Conservation (phyloP, 1,140 invertebrate species). For the Caerostris extrusa region DNA sequence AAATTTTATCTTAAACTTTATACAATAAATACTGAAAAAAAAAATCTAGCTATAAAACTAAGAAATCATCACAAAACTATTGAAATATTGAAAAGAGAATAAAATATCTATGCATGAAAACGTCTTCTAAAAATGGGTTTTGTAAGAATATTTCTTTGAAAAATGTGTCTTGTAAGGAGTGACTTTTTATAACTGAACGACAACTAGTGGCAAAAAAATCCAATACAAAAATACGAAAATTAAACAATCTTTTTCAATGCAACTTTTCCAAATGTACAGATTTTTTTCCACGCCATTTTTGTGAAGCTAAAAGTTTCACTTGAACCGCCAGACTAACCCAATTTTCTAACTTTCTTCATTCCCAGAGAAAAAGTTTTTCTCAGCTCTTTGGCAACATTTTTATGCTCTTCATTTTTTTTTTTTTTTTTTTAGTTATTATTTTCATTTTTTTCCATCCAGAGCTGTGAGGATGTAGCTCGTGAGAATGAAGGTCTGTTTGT, state of each 20-base stretch:
- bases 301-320: background rate
- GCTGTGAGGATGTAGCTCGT: background rate
- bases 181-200: background rate
- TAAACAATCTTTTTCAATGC: background rate
- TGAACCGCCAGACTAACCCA: background rate
- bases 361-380: background rate
- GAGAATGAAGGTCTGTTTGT: background rate
- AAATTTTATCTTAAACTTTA: too few relatives aligned
- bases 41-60: too few relatives aligned
- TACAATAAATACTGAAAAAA: too few relatives aligned
- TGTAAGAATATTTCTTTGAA: background rate
- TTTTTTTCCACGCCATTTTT: background rate
- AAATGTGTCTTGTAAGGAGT: background rate
- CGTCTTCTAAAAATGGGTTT: too few relatives aligned
- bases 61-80: too few relatives aligned
- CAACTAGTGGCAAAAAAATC: background rate
- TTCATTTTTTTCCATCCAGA: background rate
- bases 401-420: background rate
- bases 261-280: background rate
- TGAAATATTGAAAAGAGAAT: too few relatives aligned
- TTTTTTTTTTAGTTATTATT: background rate
- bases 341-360: conserved; percentile 8
- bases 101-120: too few relatives aligned
- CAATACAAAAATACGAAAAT: background rate
- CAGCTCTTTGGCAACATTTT: conserved; percentile 11